A percentile compares a stretch with the other conserved stretches of the same genome.
phyloP scores from a whole-genome alignment of 2,888 invertebrate genomes.

The Phrixothrix hirtus region DNA sequence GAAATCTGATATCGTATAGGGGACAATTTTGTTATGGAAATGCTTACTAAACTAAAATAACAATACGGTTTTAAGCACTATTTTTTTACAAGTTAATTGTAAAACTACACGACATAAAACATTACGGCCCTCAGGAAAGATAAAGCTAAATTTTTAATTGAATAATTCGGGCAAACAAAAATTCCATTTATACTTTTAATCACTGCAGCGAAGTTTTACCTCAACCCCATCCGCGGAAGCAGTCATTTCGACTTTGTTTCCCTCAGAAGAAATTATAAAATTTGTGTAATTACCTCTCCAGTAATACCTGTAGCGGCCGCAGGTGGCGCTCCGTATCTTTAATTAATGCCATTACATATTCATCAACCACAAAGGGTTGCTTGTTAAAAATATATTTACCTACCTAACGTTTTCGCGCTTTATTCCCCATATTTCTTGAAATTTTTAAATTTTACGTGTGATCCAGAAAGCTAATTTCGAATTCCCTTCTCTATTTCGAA shows the following conservation, averaged over 20 bases:
- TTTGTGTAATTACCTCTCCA: conserved; percentile 54
- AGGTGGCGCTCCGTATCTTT: conserved; percentile 55
- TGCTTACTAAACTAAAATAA: conserved; percentile 26
- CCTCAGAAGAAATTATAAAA: conserved; percentile 53
- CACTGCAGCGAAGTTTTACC: conserved; percentile 37
- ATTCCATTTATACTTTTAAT: conserved; percentile 57
- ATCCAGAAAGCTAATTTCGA: conserved; percentile 9
- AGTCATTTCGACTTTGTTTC: conserved; percentile 38
- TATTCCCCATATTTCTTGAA: no score
- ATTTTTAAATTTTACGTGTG: no score
- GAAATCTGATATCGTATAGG: conserved; percentile 37
- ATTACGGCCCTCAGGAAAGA: conserved; percentile 4
- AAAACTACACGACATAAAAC: no score
- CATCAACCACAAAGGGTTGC: conserved; percentile 46
- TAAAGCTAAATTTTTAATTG: conserved; percentile 52
- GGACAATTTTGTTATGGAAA: conserved; percentile 31
- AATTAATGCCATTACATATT: conserved; percentile 58
- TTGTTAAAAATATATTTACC: conserved; percentile 27
- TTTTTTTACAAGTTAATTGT: no score
- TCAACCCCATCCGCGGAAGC: conserved; percentile 36
- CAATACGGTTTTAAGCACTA: conserved; percentile 6
- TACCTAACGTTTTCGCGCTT: conserved; percentile 27
- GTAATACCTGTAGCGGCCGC: conserved; percentile 53
- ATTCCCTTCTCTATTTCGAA: conserved; percentile 17
- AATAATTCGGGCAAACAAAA: conserved; percentile 54